Percentiles rank a stretch among this genome's conserved stretches.
phyloP scores from a whole-genome alignment of 1,140 invertebrate species.

The Atta texana region DNA sequence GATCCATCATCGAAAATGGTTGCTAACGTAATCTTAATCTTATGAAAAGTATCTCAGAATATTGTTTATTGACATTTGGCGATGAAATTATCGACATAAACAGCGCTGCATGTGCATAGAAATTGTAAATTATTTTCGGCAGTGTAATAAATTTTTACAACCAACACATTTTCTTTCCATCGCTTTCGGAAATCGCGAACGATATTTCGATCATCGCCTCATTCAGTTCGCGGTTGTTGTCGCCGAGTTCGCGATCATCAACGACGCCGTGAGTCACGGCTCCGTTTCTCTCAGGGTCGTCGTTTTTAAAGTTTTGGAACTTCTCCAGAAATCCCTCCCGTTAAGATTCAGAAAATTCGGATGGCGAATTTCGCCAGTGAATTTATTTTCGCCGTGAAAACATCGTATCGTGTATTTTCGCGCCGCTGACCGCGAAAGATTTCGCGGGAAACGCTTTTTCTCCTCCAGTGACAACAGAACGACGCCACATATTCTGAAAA shows the following conservation, averaged over 20 bases:
- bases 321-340: conserved; percentile 64
- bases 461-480: conserved; percentile 46
- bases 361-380: conserved; percentile 61
- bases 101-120: not conserved
- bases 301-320: conserved; percentile 75
- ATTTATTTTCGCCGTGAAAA: conserved; percentile 73
- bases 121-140: conserved; percentile 11
- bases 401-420: conserved; percentile 54
- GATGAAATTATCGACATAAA: not conserved
- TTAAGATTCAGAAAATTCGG: conserved; percentile 50
- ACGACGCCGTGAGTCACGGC: conserved; percentile 35
- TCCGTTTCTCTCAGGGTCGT: conserved; percentile 47
- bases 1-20: not conserved
- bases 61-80: not conserved
- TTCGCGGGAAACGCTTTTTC: conserved; percentile 21
- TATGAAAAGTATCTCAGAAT: not conserved
- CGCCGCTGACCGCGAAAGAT: not conserved
- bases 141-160: conserved; percentile 27
- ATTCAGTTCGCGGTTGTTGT: conserved; percentile 42
- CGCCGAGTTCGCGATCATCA: conserved; percentile 32
- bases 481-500: conserved; percentile 29
- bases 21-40: conserved; percentile 10
- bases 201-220: conserved; percentile 11
- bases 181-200: conserved; percentile 5
- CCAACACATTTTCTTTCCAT: not conserved